phyloP scores from a whole-genome alignment of 1,140 invertebrate genomes.

The Psix sp. region DNA sequence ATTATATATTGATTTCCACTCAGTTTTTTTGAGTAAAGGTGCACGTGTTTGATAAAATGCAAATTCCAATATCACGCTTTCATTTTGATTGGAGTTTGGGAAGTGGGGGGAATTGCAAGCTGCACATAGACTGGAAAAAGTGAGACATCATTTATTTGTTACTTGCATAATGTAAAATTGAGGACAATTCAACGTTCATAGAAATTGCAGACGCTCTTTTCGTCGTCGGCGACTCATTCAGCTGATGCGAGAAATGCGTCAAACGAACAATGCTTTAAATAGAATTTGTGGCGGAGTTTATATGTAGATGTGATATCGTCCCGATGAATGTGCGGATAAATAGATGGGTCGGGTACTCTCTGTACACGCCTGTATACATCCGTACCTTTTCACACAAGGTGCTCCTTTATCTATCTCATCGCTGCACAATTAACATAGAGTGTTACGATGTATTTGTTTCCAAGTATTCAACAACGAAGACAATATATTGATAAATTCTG shows the following conservation, averaged over 20 bases:
- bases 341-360: conserved; percentile 29
- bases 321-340: conserved; percentile 48
- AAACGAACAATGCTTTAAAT: conserved; percentile 46
- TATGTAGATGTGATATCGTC: conserved; percentile 54
- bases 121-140: conserved; percentile 48
- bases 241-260: conserved; percentile 23
- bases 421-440: conserved; percentile 18
- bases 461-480: too few relatives aligned
- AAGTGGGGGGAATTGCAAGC: conserved; percentile 36
- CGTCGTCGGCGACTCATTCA: conserved; percentile 18
- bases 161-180: conserved; percentile 57
- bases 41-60: conserved; percentile 31
- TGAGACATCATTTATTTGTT: conserved; percentile 57
- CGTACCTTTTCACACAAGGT: conserved; percentile 40
- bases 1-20: not conserved
- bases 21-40: conserved; percentile 28
- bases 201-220: conserved; percentile 14
- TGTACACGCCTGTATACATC: conserved; percentile 23
- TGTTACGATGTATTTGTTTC: conserved; percentile 8
- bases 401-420: conserved; percentile 33
- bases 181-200: conserved; percentile 35
- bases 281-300: conserved; percentile 37
- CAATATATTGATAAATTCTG: too few relatives aligned
- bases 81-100: conserved; percentile 38
- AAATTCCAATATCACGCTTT: conserved; percentile 50